Percentiles rank a stretch among this genome's conserved stretches.
These are phyloP conservation scores for Scomber colias DNA, from an alignment of 2,113 vertebrate genomes.

Conservation along the genomic window DNA sequence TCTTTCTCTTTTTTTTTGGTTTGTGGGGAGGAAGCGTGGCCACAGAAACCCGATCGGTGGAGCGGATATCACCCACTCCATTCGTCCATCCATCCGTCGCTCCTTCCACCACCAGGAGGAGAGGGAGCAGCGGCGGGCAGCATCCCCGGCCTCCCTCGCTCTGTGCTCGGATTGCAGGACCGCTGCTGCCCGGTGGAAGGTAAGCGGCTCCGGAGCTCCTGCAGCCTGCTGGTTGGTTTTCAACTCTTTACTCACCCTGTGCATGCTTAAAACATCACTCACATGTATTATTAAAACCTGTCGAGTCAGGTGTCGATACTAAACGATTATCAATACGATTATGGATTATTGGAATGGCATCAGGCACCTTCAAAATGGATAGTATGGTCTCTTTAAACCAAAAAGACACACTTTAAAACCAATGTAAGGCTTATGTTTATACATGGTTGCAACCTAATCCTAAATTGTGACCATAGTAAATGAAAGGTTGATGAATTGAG, in stretches of 20 bases:
- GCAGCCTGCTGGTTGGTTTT: constrained; percentile 1
- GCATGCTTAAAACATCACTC: not conserved
- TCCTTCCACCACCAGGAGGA: constrained; percentile 40
- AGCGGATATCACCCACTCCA: constrained; percentile 10
- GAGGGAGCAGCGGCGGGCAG: constrained; percentile 63
- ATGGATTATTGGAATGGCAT: not conserved
- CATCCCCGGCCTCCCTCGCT: constrained; percentile 77
- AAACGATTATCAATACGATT: not conserved
- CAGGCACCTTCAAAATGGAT: not conserved
- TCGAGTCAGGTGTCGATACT: not conserved
- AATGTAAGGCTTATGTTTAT: not conserved
- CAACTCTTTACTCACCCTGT: not conserved
- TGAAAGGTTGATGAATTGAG: too few relatives aligned
- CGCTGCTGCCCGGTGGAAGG: constrained; percentile 81
- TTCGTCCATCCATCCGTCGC: not conserved
- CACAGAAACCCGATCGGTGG: not conserved
- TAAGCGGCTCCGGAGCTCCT: constrained; percentile 74
- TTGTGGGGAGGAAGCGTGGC: not conserved
- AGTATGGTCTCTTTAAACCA: too few relatives aligned
- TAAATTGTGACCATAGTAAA: not conserved
- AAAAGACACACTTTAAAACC: not conserved
- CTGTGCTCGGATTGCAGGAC: constrained; percentile 64
- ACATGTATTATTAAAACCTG: not conserved
- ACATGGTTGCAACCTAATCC: not conserved
- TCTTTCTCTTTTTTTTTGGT: too few relatives aligned